Evolutionary conservation across 2,888 invertebrate species (phyloP).

Genomic region (Calameuta pallipes): DNA sequence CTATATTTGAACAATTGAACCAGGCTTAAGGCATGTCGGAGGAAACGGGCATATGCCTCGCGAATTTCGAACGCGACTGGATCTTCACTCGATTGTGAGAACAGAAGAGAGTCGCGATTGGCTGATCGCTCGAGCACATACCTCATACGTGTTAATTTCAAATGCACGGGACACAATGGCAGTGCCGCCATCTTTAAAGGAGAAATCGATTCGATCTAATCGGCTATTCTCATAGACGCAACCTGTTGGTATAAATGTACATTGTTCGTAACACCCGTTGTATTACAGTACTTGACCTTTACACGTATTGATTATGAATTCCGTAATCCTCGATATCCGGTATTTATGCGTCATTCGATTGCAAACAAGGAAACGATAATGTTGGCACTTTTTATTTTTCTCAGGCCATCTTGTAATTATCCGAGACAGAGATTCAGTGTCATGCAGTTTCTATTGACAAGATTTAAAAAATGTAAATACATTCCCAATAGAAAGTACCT

Average conservation of each 20-base stretch:
- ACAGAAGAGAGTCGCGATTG: background rate
- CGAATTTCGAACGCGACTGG: background rate
- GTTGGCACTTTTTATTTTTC: background rate
- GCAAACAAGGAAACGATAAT: background rate
- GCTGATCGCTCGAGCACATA: background rate
- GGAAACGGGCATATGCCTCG: too few species aligned
- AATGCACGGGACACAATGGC: conserved; percentile 24
- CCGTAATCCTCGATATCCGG: background rate
- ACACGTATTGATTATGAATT: background rate
- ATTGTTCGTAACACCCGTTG: background rate
- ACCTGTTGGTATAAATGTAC: background rate
- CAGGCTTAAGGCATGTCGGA: too few species aligned
- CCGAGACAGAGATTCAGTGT: background rate
- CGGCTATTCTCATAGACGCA: background rate
- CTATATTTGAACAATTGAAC: too few species aligned
- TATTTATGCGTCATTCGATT: background rate
- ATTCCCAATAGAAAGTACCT: background rate
- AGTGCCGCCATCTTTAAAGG: conserved; percentile 12
- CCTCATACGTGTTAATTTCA: background rate
- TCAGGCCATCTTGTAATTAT: background rate
- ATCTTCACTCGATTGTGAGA: background rate
- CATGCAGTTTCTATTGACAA: background rate
- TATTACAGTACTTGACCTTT: background rate
- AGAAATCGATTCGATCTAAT: background rate
- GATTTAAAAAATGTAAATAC: background rate